Evolutionary conservation across 2,888 invertebrate genomes (phyloP), one percentile per base, ranked within the genome.

Genomic region (Volucella inanis): DNA sequence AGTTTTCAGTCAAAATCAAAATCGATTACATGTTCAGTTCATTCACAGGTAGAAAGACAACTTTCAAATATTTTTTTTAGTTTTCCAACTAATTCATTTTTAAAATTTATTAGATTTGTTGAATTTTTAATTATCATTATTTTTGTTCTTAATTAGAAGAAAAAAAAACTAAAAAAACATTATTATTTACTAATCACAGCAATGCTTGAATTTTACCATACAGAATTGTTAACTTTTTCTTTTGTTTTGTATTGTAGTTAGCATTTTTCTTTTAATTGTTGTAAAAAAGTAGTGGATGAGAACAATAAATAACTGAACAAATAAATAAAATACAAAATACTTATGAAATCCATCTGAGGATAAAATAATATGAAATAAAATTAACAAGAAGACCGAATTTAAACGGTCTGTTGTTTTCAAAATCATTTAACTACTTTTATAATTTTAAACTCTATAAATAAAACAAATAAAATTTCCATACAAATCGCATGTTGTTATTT

Each of bases 401-500:
- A 18, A 67, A 68, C 52, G 85, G 77, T 72, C 85, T 86, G 75
- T 72, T 74, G 47, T 59, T 70, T 75, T 55, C 75, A 86, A 62
- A 55, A 31, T 31, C 31, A 31, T 31, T 31, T 74, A 43, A 72
- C 67, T 49, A 62, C 39, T 45, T 61, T 70, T 85, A 68, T 74
- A 52, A 74, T 76, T 61, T 54, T 54, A 59, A 65, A 52, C 31
- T 49, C 55, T 62, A 31, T 64, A 72, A 64, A 31, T 0, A 31
- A 31, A 31, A 31, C 31, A 6, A 31, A 31, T 31, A 31, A 6
- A 57, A 59, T 52, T 81, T 71, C 64, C 47, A 50, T 67, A 81
- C 50, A 45, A 78, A 81, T 61, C 62, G 87, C 87, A 87, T 88
- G 87, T 72, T 82, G 70, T 88, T 85, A 59, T 78, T 78, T 77